Percentiles rank a stretch among this genome's conserved stretches.
Conservation (phyloP, 2,797 vertebrate genomes). For the Sardinella longiceps region DNA sequence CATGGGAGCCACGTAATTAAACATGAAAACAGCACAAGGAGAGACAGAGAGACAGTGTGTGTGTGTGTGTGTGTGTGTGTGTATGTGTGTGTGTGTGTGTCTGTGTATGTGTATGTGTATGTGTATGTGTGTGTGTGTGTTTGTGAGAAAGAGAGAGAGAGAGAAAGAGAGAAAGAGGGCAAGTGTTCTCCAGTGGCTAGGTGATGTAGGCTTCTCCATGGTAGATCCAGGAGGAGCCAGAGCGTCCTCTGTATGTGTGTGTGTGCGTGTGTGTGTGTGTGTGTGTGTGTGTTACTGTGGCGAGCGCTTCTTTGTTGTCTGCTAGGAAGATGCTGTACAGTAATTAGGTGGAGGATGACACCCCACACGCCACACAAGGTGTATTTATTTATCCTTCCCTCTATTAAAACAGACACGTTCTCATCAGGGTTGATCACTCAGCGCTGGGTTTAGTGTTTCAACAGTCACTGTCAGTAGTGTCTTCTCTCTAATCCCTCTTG, state of each 20-base stretch:
- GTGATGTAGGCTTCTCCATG: not conserved
- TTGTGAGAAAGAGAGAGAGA: not conserved
- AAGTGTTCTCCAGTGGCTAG: not conserved
- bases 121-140: too few species aligned
- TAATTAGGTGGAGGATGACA: not conserved
- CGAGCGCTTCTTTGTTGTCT: constrained; percentile 1
- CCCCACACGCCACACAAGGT: not conserved
- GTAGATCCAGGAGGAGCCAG: not conserved
- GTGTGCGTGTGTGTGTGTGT: not conserved
- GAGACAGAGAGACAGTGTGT: not conserved
- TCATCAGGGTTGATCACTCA: not conserved
- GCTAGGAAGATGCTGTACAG: not conserved
- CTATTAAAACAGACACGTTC: not conserved
- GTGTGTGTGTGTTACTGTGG: not conserved
- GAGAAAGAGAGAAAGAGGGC: not conserved
- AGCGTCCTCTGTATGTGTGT: not conserved
- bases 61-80: not conserved
- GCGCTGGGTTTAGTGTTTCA: not conserved
- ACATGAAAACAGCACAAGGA: constrained; percentile 60
- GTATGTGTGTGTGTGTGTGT: too few species aligned
- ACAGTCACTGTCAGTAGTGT: not conserved
- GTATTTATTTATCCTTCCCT: not conserved
- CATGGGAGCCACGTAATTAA: constrained; percentile 72
- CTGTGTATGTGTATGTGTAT: too few species aligned
- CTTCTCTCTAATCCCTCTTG: not conserved